Evolutionary conservation across 2,888 invertebrate genomes (phyloP).

Genomic region (Gnatocerus cornutus): DNA sequence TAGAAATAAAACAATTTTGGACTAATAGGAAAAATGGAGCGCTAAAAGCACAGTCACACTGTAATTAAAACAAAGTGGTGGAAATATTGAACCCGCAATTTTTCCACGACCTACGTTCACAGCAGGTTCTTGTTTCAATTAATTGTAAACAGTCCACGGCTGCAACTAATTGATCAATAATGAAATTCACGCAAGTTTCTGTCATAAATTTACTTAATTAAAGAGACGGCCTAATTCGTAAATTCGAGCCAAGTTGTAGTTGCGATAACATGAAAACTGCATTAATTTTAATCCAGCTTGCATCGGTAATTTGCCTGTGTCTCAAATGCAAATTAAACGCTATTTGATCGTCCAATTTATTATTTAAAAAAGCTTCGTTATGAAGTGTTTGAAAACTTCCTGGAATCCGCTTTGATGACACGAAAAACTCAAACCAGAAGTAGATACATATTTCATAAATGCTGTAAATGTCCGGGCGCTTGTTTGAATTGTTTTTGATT

Average conservation of each 20-base stretch:
- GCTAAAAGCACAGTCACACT: no score
- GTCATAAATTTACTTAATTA: slow-evolving; percentile 18
- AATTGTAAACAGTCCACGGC: slow-evolving; percentile 8
- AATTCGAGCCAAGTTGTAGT: slow-evolving; percentile 3
- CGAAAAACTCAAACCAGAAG: slow-evolving; percentile 21
- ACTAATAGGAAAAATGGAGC: no score
- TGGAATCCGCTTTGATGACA: slow-evolving; percentile 3
- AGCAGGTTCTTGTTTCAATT: slow-evolving; percentile 1
- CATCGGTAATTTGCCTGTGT: slow-evolving; percentile 3
- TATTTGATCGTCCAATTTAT: slow-evolving; percentile 6
- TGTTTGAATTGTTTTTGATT: slow-evolving; percentile 40
- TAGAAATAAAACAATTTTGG: no score
- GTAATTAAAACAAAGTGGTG: no score
- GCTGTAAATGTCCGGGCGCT: slow-evolving; percentile 17
- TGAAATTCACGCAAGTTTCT: slow-evolving; percentile 14
- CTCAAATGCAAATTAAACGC: not conserved
- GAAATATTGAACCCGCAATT: no score
- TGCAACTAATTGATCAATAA: slow-evolving; percentile 25
- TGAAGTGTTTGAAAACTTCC: not conserved
- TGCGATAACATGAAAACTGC: slow-evolving; percentile 16
- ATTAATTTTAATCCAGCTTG: slow-evolving; percentile 4
- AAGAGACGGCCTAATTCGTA: slow-evolving; percentile 14
- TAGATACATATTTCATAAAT: slow-evolving; percentile 29
- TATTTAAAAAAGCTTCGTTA: slow-evolving; percentile 4
- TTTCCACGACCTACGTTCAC: not conserved